Base-by-base conservation (phyloP, 2,113 vertebrate species). In the Cynoglossus semilaevis region DNA sequence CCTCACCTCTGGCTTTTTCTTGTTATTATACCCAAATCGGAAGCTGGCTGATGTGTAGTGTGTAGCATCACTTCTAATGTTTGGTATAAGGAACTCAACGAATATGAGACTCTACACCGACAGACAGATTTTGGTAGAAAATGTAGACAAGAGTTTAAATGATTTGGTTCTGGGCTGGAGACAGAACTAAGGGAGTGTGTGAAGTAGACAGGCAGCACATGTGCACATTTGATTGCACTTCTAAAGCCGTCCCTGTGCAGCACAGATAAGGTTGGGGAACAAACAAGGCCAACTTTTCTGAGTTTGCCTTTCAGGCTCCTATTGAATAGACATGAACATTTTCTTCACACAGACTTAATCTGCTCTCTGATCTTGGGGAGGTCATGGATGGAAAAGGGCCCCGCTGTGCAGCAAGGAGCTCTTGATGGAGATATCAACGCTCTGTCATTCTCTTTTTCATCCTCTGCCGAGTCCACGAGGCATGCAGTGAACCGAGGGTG, bases 201-300 rank as follows among this genome's bases (percentile, higher is more conserved):
- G 41, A 37, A 37, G 56, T 45, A 60, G 55, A 61, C 13, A 52
- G 74, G 61, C 41, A 43, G 44, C 65, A 57, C 51, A 63, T 63
- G 58, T 73, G 74, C 65, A 55, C 50, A 58, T 76, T 74, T 69
- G 72, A 72, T 77, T 70, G 74, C 63, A 9, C 58, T 62, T 61
- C 76, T 65, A 59, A 72, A 72, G 55, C 47, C 65, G 49, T 37
- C 22, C n/a, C 77, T 82, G 65, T 46, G 52, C 51, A 44, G 47
- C 55, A 15, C 60, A 78, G 80, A 88, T 85, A 80, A 78, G 70
- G 56, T 53, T 61, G 53, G 12, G 70, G 76, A 79, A 85, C 76
- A 85, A 82, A 67, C 77, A 79, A 67, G 58, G 50, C 60, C 69
- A 29, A 29, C 22, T 29, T 29, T 73, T 72, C 50, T 66, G 36